Conservation (phyloP, 2,797 vertebrate genomes). For the Channa striata region DNA sequence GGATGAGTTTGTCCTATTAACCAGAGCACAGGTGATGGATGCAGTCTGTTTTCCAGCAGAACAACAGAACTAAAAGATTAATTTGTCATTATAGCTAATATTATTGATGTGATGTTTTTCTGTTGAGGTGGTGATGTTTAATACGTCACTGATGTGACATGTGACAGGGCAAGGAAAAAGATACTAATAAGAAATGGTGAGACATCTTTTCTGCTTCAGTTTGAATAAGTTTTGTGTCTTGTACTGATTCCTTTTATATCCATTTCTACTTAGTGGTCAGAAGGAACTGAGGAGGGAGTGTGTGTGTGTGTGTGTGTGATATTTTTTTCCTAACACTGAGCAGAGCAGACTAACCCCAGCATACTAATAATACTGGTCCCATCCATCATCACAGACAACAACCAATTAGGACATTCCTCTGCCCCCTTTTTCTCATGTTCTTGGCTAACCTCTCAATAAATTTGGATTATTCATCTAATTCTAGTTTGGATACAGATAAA, state of each 20-base stretch:
- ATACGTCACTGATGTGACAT: not conserved
- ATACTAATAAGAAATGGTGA: not conserved
- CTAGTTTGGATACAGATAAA: too few species aligned
- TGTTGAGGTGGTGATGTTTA: too few species aligned
- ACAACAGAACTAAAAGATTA: too few species aligned
- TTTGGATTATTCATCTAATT: conserved; percentile 60
- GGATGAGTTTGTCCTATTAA: not conserved
- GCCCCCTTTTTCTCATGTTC: conserved; percentile 72
- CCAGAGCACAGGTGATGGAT: not conserved
- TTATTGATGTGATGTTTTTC: too few species aligned
- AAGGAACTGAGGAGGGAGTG: not conserved
- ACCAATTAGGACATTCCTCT: conserved; percentile 82
- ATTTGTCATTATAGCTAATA: too few species aligned
- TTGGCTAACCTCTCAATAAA: conserved; percentile 64
- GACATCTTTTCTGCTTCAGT: not conserved
- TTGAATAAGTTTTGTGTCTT: not conserved
- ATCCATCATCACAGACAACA: conserved; percentile 84
- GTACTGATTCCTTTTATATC: conserved; percentile 9
- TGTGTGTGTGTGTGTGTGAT: not conserved
- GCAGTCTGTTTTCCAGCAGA: too few species aligned
- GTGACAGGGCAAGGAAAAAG: not conserved
- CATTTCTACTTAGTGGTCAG: conserved; percentile 28
- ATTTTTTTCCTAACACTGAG: conserved; percentile 55
- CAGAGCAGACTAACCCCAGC: conserved; percentile 64
- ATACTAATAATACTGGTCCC: conserved; percentile 77